These are phyloP conservation scores for Hofmannophila pseudospretella DNA, from an alignment of 2,888 invertebrate genomes.

Conservation along the genomic window DNA sequence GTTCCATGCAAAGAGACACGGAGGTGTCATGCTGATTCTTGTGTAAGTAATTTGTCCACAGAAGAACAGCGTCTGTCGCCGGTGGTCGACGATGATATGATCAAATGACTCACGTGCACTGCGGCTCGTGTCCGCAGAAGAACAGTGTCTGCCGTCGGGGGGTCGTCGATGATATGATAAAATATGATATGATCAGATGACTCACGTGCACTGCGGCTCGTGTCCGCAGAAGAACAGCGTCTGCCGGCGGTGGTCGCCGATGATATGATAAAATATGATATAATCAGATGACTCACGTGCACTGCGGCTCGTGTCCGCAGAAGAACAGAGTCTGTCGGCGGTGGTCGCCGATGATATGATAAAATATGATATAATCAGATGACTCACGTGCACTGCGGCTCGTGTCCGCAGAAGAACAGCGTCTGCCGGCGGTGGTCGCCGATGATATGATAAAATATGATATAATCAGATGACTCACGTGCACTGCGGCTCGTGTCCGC, in stretches of 20 bases:
- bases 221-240: slow-evolving; percentile 95
- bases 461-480: no score
- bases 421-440: slow-evolving; percentile 92
- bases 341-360: slow-evolving; percentile 93
- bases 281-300: no score
- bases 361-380: no score
- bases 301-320: slow-evolving; percentile 92
- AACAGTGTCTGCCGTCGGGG: no score
- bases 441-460: no score
- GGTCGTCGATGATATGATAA: no score
- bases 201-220: slow-evolving; percentile 90
- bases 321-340: slow-evolving; percentile 93
- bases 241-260: slow-evolving; percentile 91
- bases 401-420: slow-evolving; percentile 94
- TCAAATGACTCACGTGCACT: slow-evolving; percentile 84
- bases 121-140: slow-evolving; percentile 93
- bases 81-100: slow-evolving; percentile 92
- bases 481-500: slow-evolving; percentile 92
- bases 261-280: no score
- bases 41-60: no score
- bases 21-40: no score
- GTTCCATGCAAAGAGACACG: no score
- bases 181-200: no score
- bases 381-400: slow-evolving; percentile 91
- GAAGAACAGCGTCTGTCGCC: slow-evolving; percentile 92